These are phyloP conservation scores for Phyllostomus discolor DNA, from an alignment of 2,113 vertebrate genomes.

Conservation along the genomic window DNA sequence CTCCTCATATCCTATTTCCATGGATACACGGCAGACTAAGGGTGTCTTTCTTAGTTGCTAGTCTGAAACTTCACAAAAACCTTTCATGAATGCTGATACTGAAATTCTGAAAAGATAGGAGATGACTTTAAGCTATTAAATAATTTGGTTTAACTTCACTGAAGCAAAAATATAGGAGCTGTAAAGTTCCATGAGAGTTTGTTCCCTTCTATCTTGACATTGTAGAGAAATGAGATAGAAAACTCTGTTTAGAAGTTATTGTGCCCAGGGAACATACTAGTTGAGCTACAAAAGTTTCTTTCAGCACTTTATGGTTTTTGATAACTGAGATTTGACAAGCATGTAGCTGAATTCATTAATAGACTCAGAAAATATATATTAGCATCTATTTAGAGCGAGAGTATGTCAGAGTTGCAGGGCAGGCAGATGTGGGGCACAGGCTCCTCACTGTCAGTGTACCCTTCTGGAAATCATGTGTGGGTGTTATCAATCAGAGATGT, in stretches of 20 bases:
- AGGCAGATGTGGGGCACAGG: neutral
- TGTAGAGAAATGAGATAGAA: slow-evolving; percentile 46
- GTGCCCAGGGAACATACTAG: slow-evolving; percentile 38
- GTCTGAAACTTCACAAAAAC: slow-evolving; percentile 28
- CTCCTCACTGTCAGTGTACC: neutral
- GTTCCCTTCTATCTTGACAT: slow-evolving; percentile 55
- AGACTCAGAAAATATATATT: slow-evolving; percentile 45
- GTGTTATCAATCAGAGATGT: neutral
- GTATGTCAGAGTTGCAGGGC: neutral
- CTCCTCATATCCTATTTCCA: slow-evolving; percentile 59
- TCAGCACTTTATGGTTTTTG: slow-evolving; percentile 21
- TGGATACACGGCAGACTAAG: slow-evolving; percentile 28
- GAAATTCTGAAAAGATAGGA: slow-evolving; percentile 59
- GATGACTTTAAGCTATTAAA: slow-evolving; percentile 66
- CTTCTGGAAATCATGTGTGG: neutral
- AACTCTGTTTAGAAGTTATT: slow-evolving; percentile 36
- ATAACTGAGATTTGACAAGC: slow-evolving; percentile 11
- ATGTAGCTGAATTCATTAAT: slow-evolving; percentile 42
- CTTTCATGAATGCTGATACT: slow-evolving; percentile 66
- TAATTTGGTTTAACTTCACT: slow-evolving; percentile 69
- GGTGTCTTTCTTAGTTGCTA: slow-evolving; percentile 31
- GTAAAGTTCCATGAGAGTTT: slow-evolving; percentile 29
- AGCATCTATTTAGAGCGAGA: neutral
- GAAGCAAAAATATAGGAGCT: slow-evolving; percentile 59
- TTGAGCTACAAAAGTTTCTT: slow-evolving; percentile 48